Percentiles rank a stretch among this genome's conserved stretches.
Conservation (phyloP, 2,888 invertebrate species). For the Vandiemenella viatica region DNA sequence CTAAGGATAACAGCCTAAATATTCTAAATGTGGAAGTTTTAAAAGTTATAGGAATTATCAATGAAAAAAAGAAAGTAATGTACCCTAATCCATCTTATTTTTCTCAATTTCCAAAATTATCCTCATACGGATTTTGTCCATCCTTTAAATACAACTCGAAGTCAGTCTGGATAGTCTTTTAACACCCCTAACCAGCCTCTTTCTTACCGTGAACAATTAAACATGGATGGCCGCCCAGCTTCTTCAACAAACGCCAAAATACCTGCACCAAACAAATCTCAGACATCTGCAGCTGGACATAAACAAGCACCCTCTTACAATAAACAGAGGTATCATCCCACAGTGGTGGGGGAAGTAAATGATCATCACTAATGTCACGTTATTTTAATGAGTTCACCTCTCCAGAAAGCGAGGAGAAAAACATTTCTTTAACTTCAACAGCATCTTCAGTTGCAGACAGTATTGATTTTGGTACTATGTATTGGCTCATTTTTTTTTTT, state of each 20-base stretch:
- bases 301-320: not conserved
- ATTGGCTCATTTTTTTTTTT: not conserved
- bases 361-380: not conserved
- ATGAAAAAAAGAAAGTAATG: not conserved
- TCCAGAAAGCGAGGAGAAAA: not conserved
- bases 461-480: not conserved
- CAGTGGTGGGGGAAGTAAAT: not conserved
- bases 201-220: not conserved
- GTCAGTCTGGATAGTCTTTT: not conserved
- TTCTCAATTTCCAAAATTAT: not conserved
- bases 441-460: not conserved
- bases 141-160: too few relatives aligned
- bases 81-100: not conserved
- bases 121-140: not conserved
- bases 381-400: not conserved
- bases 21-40: not conserved
- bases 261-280: not conserved
- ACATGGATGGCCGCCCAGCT: not conserved
- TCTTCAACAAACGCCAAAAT: too few relatives aligned
- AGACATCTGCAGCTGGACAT: not conserved
- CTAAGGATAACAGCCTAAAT: not conserved
- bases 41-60: not conserved
- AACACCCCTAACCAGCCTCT: not conserved
- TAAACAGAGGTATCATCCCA: not conserved
- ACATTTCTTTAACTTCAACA: not conserved